Conservation (phyloP, 2,113 vertebrate genomes). For the Peromyscus polionotus region DNA sequence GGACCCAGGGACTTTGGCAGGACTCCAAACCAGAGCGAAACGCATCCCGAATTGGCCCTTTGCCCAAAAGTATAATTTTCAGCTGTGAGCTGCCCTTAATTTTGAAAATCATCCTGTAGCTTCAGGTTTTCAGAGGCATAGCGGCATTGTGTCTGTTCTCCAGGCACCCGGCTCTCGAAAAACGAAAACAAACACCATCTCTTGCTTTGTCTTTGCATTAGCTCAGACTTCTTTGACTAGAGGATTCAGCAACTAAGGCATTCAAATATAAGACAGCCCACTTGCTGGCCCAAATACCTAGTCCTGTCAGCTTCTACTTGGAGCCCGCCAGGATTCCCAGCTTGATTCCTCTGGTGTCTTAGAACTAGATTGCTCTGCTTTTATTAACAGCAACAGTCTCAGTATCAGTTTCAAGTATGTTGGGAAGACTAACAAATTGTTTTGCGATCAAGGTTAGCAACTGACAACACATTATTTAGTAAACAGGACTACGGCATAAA, state of each 20-base stretch:
- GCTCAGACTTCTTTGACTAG: slow-evolving; percentile 27
- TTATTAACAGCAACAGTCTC: slow-evolving; percentile 69
- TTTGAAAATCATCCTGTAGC: slow-evolving; percentile 87
- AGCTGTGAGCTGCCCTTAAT: slow-evolving; percentile 88
- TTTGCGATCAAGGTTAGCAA: slow-evolving; percentile 78
- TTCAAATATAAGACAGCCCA: not conserved
- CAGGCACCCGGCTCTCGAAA: slow-evolving; percentile 47
- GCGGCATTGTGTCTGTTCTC: slow-evolving; percentile 64
- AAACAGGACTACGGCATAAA: slow-evolving; percentile 70
- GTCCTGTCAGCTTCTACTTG: not conserved
- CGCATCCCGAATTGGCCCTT: slow-evolving; percentile 86
- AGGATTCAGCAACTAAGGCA: slow-evolving; percentile 10
- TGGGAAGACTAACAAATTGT: slow-evolving; percentile 80
- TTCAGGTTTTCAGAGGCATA: slow-evolving; percentile 66
- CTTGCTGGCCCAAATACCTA: not conserved
- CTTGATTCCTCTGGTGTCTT: not conserved
- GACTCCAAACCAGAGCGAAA: slow-evolving; percentile 85
- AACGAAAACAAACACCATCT: slow-evolving; percentile 55
- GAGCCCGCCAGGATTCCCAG: not conserved
- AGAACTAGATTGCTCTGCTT: slow-evolving; percentile 36
- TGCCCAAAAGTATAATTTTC: slow-evolving; percentile 90
- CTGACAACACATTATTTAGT: slow-evolving; percentile 67
- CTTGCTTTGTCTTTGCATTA: slow-evolving; percentile 62
- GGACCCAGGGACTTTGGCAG: slow-evolving; percentile 84
- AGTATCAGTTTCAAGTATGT: slow-evolving; percentile 66